Conservation (phyloP, 2,113 vertebrate genomes). For the Calyptommatus sinebrachiatus region DNA sequence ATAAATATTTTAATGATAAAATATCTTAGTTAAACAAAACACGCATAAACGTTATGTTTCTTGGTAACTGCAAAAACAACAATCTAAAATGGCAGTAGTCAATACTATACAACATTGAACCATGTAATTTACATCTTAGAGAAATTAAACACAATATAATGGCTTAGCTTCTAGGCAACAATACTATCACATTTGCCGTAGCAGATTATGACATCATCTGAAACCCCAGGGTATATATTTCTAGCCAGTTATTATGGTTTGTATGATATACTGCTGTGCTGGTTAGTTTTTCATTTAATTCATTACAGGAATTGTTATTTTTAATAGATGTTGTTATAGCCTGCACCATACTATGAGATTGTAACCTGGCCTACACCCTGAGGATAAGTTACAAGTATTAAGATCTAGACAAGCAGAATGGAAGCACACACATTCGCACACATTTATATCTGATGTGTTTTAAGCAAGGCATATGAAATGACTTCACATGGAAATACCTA, state of each 20-base stretch:
- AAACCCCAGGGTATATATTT: constrained; percentile 73
- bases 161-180: constrained; percentile 76
- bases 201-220: constrained; percentile 79
- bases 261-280: constrained; percentile 65
- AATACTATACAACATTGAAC: constrained; percentile 62
- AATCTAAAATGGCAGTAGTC: constrained; percentile 65
- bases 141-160: constrained; percentile 79
- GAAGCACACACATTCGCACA: neutral
- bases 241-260: constrained; percentile 60
- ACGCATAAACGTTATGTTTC: constrained; percentile 59
- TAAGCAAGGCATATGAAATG: constrained; percentile 11
- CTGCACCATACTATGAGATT: no score
- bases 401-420: no score
- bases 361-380: no score
- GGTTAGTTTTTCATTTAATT: constrained; percentile 72
- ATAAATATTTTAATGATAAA: constrained; percentile 40
- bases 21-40: constrained; percentile 61
- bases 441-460: constrained; percentile 29
- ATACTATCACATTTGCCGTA: constrained; percentile 72
- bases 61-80: constrained; percentile 62
- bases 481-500: constrained; percentile 18
- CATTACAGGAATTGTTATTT: constrained; percentile 58
- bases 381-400: no score
- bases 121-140: constrained; percentile 78
- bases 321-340: constrained; percentile 4